Evolutionary conservation across 2,888 invertebrate genomes (phyloP).

Genomic region (Andrena hattorfiana): DNA sequence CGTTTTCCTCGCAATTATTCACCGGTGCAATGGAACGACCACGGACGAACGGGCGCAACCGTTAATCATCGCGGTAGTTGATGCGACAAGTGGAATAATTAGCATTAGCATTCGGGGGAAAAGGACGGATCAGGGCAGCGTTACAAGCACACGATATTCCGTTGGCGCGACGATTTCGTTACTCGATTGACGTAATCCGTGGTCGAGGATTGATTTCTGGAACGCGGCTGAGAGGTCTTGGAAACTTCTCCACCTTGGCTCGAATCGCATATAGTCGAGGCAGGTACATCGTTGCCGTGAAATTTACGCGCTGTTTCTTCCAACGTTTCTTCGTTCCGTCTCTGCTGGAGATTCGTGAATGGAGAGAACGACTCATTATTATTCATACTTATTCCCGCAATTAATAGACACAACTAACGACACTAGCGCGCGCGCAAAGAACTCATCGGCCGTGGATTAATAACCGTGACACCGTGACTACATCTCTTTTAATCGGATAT

Average conservation of each 20-base stretch:
- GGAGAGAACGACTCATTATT: constrained; percentile 16
- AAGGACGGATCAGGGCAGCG: constrained; percentile 27
- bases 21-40: constrained; percentile 31
- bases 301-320: background rate
- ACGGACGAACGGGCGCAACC: constrained; percentile 24
- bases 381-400: constrained; percentile 22
- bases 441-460: constrained; percentile 10
- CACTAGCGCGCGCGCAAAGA: background rate
- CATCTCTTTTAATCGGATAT: background rate
- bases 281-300: background rate
- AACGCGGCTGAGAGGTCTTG: constrained; percentile 1
- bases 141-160: background rate
- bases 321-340: background rate
- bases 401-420: background rate
- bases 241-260: background rate
- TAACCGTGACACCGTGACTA: background rate
- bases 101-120: constrained; percentile 10
- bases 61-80: constrained; percentile 52
- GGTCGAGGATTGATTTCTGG: constrained; percentile 4
- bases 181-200: background rate
- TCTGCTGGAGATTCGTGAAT: constrained; percentile 4
- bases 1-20: constrained; percentile 29
- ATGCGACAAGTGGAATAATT: constrained; percentile 57
- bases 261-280: background rate
- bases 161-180: constrained; percentile 18